Conservation (phyloP, 1,140 invertebrate genomes). For the Megathymus violae region DNA sequence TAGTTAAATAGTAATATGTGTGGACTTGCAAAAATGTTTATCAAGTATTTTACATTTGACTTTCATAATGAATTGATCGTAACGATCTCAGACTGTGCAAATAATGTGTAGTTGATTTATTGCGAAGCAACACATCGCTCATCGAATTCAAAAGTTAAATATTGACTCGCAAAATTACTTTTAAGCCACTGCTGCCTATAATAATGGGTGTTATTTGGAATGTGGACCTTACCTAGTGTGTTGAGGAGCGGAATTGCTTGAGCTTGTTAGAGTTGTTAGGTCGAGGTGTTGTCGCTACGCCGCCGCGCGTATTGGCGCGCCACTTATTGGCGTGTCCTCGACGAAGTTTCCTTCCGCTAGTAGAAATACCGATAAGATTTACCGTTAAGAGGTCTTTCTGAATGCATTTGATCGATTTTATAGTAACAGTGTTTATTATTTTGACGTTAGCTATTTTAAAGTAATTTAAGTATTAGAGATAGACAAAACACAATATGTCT, state of each 20-base stretch:
- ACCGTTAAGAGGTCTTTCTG: conserved; percentile 43
- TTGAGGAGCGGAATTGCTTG: conserved; percentile 59
- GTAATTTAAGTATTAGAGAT: too few relatives aligned
- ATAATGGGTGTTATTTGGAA: conserved; percentile 62
- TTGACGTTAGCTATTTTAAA: too few relatives aligned
- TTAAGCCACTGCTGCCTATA: conserved; percentile 74
- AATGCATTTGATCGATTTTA: conserved; percentile 10
- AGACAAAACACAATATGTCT: too few relatives aligned
- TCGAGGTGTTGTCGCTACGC: conserved; percentile 70
- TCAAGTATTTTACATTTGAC: too few relatives aligned
- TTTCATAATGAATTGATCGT: background rate
- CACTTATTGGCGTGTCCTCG: conserved; percentile 76
- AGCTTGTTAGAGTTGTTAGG: conserved; percentile 38
- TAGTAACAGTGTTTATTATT: background rate
- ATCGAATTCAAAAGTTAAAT: conserved; percentile 73
- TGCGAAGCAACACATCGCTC: conserved; percentile 68
- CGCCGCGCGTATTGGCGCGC: conserved; percentile 70
- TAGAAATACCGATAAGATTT: conserved; percentile 51
- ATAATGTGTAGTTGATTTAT: conserved; percentile 64
- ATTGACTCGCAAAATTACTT: conserved; percentile 81
- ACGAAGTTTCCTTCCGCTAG: conserved; percentile 69
- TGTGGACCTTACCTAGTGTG: conserved; percentile 64
- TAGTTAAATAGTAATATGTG: too few relatives aligned
- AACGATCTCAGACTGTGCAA: conserved; percentile 37
- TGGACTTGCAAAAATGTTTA: too few relatives aligned